Evolutionary conservation across 2,113 vertebrate genomes (phyloP).

Genomic region (Eolophus roseicapilla): DNA sequence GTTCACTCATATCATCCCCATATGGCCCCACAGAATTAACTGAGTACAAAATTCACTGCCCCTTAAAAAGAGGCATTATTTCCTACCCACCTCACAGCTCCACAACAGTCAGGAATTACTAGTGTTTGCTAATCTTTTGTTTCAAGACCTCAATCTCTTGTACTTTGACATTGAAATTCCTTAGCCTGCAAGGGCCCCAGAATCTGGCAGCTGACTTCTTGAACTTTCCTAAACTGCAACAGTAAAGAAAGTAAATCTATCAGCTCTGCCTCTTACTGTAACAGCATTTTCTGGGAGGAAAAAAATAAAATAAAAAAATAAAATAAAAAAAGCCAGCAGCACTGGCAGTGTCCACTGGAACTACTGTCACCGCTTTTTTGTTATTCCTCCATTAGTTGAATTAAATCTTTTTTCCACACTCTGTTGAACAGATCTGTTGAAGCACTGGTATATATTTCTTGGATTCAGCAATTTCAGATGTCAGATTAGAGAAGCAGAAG

Average conservation of each 20-base stretch:
- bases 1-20: neutral
- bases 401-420: neutral
- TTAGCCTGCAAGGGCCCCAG: constrained; percentile 57
- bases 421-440: neutral
- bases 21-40: constrained; percentile 3
- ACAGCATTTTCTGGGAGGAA: neutral
- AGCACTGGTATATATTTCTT: neutral
- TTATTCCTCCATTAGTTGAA: neutral
- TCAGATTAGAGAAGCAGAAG: neutral
- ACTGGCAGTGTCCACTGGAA: neutral
- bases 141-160: constrained; percentile 69
- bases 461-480: neutral
- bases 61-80: neutral
- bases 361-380: neutral
- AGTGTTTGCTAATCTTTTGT: constrained; percentile 73
- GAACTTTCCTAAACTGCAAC: constrained; percentile 65
- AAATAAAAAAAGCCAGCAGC: neutral
- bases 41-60: neutral
- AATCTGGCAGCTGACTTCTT: constrained; percentile 71
- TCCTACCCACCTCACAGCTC: constrained; percentile 26
- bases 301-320: neutral
- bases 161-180: constrained; percentile 78
- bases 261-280: neutral
- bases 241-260: constrained; percentile 63
- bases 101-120: constrained; percentile 59